Evolutionary conservation across 2,113 vertebrate genomes (phyloP).

Genomic region (Origma solitaria): DNA sequence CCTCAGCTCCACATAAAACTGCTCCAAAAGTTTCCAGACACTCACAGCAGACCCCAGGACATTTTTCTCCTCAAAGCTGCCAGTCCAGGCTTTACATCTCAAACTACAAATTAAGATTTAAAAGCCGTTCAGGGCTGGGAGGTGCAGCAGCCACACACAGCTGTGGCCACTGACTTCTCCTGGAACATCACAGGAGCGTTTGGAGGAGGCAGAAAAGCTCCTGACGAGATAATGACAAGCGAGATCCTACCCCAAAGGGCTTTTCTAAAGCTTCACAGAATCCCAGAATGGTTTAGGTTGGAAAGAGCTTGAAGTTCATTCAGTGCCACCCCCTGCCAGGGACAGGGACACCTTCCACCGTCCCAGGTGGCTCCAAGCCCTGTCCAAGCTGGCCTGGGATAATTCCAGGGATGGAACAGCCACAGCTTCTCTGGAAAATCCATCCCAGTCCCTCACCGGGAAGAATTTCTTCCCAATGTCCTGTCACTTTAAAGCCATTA

Average conservation of each 20-base stretch:
- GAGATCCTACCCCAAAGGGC: not conserved
- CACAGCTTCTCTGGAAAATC: not conserved
- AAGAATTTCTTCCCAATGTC: not conserved
- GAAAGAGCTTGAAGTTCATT: not conserved
- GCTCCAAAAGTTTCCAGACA: not conserved
- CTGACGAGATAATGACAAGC: fast-evolving
- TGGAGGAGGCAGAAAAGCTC: fast-evolving
- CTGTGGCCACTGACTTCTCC: fast-evolving
- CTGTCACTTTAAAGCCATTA: not conserved
- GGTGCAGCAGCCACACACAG: not conserved
- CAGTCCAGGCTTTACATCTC: not conserved
- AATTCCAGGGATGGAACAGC: not conserved
- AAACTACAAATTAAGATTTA: not conserved
- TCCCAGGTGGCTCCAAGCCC: not conserved
- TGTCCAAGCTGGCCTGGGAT: not conserved
- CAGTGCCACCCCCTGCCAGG: too few species aligned
- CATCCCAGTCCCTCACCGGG: not conserved
- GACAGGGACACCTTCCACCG: not conserved
- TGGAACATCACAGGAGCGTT: not conserved
- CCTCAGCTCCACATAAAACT: not conserved
- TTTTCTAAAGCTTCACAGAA: not conserved
- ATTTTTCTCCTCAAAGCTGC: not conserved
- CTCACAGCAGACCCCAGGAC: not conserved
- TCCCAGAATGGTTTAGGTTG: not conserved
- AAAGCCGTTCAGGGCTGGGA: not conserved